A percentile compares a stretch with the other conserved stretches of the same genome.
Conservation (phyloP, 2,888 invertebrate species). For the Nasonia oneida region DNA sequence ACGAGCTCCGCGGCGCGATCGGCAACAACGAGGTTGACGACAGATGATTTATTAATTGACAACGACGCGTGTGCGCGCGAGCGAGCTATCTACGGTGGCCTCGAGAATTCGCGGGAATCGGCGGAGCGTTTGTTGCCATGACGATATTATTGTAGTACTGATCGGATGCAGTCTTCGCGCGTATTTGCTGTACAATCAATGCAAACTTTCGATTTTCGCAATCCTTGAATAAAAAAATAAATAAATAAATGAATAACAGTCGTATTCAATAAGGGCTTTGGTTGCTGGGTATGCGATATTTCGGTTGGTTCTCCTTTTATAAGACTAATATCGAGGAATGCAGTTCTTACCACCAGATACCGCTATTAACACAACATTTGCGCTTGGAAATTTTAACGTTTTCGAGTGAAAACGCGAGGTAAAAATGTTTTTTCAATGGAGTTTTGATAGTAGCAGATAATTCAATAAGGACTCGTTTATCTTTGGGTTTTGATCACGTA, state of each 20-base stretch:
- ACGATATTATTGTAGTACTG: not conserved
- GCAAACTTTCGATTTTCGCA: not conserved
- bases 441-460: not conserved
- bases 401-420: not conserved
- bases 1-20: constrained; percentile 17
- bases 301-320: not conserved
- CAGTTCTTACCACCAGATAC: not conserved
- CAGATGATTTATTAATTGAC: constrained; percentile 56
- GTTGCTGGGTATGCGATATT: not conserved
- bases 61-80: not conserved
- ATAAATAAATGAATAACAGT: not conserved
- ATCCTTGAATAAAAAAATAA: not conserved
- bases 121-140: not conserved
- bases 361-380: too few relatives aligned
- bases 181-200: not conserved
- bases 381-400: not conserved
- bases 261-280: constrained; percentile 12
- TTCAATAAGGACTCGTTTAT: not conserved
- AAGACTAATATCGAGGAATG: not conserved
- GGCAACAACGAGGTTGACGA: constrained; percentile 53
- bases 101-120: not conserved
- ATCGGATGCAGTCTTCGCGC: not conserved
- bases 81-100: constrained; percentile 4
- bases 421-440: not conserved
- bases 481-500: not conserved